Evolutionary conservation across 1,140 invertebrate genomes (phyloP).

Genomic region (Melipona quadrifasciata): DNA sequence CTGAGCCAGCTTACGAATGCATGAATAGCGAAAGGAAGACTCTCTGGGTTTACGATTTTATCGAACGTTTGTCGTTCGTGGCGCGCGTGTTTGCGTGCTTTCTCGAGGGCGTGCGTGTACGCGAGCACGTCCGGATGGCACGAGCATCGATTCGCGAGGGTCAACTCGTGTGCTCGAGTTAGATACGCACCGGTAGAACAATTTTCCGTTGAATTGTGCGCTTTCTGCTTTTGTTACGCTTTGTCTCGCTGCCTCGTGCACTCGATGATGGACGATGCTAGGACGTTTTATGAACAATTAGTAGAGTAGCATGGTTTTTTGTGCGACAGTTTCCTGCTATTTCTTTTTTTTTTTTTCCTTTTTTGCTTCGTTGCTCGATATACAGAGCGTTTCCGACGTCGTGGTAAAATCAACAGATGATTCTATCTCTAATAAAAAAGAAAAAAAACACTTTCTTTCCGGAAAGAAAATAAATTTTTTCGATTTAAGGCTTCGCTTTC

Average conservation of each 20-base stretch:
- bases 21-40: constrained; percentile 19
- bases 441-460: too few species aligned
- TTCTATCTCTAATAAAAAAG: too few species aligned
- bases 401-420: too few species aligned
- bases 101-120: neutral
- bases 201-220: neutral
- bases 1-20: constrained; percentile 12
- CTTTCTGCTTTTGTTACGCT: neutral
- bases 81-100: neutral
- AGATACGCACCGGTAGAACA: neutral
- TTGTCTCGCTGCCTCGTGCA: neutral
- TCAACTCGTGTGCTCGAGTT: neutral
- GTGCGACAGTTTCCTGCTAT: neutral
- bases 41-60: constrained; percentile 19
- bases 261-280: neutral
- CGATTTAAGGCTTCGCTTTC: too few species aligned
- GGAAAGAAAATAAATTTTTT: too few species aligned
- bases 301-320: neutral
- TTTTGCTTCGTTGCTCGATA: neutral
- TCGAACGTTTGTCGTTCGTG: neutral
- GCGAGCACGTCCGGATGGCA: neutral
- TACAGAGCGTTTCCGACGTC: too few species aligned
- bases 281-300: neutral
- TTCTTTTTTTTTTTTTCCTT: too few species aligned
- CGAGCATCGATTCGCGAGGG: neutral